A percentile compares a stretch with the other conserved stretches of the same genome.
Conservation (phyloP, 2,888 invertebrate genomes). For the Crematogaster levior region DNA sequence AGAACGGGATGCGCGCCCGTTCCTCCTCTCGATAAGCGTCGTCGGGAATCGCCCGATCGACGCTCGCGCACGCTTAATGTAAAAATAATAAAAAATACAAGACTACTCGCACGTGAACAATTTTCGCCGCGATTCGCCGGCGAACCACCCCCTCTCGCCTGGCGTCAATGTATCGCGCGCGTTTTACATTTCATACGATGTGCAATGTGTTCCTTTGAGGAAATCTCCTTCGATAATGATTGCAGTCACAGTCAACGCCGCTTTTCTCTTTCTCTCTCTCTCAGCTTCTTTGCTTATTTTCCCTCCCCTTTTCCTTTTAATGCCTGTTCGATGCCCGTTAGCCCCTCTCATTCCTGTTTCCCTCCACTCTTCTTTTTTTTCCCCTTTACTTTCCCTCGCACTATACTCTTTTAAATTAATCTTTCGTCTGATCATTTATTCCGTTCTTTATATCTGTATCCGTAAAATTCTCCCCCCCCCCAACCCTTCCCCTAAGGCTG, state of each 20-base stretch:
- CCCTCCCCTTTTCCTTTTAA: slow-evolving; percentile 67
- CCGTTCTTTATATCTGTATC: slow-evolving; percentile 65
- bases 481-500: slow-evolving; percentile 75
- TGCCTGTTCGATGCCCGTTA: slow-evolving; percentile 71
- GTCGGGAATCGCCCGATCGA: slow-evolving; percentile 32
- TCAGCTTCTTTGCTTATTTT: slow-evolving; percentile 72
- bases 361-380: background rate
- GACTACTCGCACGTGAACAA: slow-evolving; percentile 64
- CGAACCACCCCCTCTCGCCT: background rate
- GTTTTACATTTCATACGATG: slow-evolving; percentile 63
- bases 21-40: slow-evolving; percentile 37
- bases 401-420: slow-evolving; percentile 64
- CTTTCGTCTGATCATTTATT: slow-evolving; percentile 62
- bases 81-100: slow-evolving; percentile 62
- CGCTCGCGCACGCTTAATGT: slow-evolving; percentile 33
- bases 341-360: slow-evolving; percentile 65
- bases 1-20: background rate
- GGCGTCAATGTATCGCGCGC: slow-evolving; percentile 26
- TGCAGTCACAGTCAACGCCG: slow-evolving; percentile 85
- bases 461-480: slow-evolving; percentile 57
- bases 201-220: slow-evolving; percentile 63
- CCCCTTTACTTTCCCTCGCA: background rate
- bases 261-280: slow-evolving; percentile 69
- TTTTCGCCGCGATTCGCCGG: slow-evolving; percentile 46
- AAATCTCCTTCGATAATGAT: slow-evolving; percentile 80